Evolutionary conservation across 2,888 invertebrate genomes (phyloP), one percentile per base, ranked within the genome.

Genomic region (Patella pellucida): DNA sequence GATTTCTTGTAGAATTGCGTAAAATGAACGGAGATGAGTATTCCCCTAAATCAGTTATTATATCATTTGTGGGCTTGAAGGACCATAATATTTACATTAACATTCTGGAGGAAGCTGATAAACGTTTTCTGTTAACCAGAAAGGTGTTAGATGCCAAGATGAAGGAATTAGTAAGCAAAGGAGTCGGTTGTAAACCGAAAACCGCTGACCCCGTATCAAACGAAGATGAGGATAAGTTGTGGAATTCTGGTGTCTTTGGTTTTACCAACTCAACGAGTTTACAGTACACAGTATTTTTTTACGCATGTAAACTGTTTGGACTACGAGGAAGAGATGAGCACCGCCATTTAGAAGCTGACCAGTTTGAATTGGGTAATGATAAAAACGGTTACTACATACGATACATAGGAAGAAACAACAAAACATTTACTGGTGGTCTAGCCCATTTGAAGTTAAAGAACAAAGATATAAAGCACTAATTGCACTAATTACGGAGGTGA

Each of bases 281-380:
- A n/a, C 75, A 75, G 50, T 23, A 72, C 62, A 54, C 54, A n/a
- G 31, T 75, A 27, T 74, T 71, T 54, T 72, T 68, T 67, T 75
- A 75, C 68, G 71, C 68, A 23, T 68, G 71, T 41, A 71, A 75
- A 72, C 31, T 75, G 9, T 75, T 75, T 50, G 68, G 75, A 23
- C 54, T 75, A n/a, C 52, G 72, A 27, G 72, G 75, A 41, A 50
- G 68, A 27, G 75, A 75, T 68, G 75, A 75, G 68, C 75, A 75
- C 68, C 62, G 56, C 11, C 68, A 68, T 72, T 31, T 72, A 52
- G 31, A 71, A 54, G 70, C 71, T 71, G 69, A 69, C n/a, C 75
- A 75, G 23, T 72, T 68, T 68, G 15, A n/a, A 68, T 14, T 69
- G 19, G 72, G 72, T 9, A 50, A 19, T 31, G 76, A 76, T 16